phyloP scores from a whole-genome alignment of 2,888 invertebrate genomes.

The Cactoblastis cactorum region DNA sequence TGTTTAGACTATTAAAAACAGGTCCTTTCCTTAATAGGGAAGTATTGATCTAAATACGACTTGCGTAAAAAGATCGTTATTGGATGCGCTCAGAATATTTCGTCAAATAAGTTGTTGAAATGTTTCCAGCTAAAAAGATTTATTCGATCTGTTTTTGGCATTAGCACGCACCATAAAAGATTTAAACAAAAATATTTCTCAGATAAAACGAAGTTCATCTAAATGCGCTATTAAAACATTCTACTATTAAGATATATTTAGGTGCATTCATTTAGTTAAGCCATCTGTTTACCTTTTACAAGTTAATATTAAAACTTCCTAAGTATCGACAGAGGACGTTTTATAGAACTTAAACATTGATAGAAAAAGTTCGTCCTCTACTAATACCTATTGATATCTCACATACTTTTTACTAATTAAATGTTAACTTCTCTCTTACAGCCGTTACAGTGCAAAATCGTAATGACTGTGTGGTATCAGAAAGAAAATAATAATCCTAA shows the following conservation, averaged over 20 bases:
- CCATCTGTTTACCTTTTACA: too few species aligned
- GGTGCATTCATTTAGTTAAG: background rate
- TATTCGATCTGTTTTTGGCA: background rate
- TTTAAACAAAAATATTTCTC: background rate
- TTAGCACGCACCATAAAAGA: background rate
- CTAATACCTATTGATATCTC: too few species aligned
- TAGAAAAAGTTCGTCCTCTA: too few species aligned
- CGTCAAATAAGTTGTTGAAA: background rate
- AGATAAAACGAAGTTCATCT: background rate
- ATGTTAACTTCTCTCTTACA: background rate
- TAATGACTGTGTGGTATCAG: background rate
- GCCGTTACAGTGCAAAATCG: background rate
- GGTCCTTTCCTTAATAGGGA: conserved; percentile 38
- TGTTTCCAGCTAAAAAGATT: background rate
- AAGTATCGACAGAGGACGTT: too few species aligned
- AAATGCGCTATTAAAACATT: background rate
- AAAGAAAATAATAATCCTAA: background rate
- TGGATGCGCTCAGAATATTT: conserved; percentile 6
- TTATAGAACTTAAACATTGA: too few species aligned
- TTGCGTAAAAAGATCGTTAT: background rate
- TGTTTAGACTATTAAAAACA: conserved; percentile 35
- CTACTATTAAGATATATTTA: background rate
- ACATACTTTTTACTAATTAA: too few species aligned
- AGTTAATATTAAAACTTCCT: too few species aligned
- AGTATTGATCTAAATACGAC: conserved; percentile 27